Evolutionary conservation across 2,797 vertebrate species (phyloP), one percentile per base, ranked within the genome.

Genomic region (Anomalospiza imberbis): DNA sequence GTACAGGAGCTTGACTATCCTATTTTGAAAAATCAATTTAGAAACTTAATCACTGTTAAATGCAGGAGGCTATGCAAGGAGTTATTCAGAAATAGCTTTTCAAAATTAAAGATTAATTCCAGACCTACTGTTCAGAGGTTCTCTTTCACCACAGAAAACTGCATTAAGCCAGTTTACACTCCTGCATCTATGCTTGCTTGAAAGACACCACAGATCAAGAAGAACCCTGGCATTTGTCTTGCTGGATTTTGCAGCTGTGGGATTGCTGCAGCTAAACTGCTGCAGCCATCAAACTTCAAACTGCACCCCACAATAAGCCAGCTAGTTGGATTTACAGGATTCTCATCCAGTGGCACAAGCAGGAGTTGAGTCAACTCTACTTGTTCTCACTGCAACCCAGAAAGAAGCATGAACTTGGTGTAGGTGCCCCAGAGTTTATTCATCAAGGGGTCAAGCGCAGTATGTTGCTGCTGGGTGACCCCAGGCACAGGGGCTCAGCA

Each of bases 21-120:
- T 70, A 61, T 92, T 95, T 74, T 65, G 91, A 92, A 95, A 93
- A 94, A 94, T 87, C 84, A 87, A 91, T 87, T 89, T 62, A 77
- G 84, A 74, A 94, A 95, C 77, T 68, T 87, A 95, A 91, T 91
- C 63, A 54, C 65, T 92, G 80, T 61, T 93, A 83, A 92, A 94
- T 10, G 38, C 50, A 72, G 38, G 63, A 71, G 42, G 58, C 80
- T 89, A 25, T 2, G 15, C 38, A 70, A 82, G 34, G 19, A 77
- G 22, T 71, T 65, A 47, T 42, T 92, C 78, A 61, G 65, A 55
- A 79, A 82, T 0, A 91, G 75, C 74, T 89, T 92, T 93, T 74
- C 67, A 80, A 91, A 94, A 91, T 79, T 53, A 80, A 80, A 87
- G 45, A 72, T 84, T 89, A 50, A 91, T 93, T 91, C 76, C 62